A percentile compares a stretch with the other conserved stretches of the same genome.
These are phyloP conservation scores for Battus philenor DNA, from an alignment of 1,140 invertebrate genomes.

Conservation along the genomic window DNA sequence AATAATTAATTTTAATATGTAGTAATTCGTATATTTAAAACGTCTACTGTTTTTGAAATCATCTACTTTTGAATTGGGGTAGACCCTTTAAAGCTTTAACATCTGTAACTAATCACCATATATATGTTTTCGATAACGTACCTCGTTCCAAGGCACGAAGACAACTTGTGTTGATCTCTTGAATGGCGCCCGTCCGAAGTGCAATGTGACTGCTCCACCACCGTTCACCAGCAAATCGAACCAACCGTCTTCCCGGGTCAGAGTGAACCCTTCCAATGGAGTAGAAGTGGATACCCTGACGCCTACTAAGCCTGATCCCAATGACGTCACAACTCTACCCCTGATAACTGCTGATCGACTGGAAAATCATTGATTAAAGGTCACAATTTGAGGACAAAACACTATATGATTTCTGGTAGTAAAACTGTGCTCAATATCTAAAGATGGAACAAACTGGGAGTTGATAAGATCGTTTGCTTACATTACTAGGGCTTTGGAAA, in stretches of 20 bases:
- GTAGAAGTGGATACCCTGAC: conserved; percentile 95
- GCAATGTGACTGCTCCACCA: conserved; percentile 94
- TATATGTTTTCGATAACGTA: no score
- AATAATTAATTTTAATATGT: no score
- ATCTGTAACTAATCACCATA: no score
- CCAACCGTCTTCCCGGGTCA: conserved; percentile 94
- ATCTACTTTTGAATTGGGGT: no score
- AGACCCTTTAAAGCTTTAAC: no score
- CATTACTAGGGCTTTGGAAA: conserved; percentile 7
- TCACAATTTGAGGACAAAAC: not conserved
- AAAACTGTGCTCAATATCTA: conserved; percentile 1
- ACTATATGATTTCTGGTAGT: not conserved
- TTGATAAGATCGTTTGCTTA: no score
- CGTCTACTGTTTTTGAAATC: no score
- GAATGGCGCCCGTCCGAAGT: conserved; percentile 95
- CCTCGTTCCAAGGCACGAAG: conserved; percentile 97
- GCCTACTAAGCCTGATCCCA: conserved; percentile 94
- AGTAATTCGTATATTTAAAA: no score
- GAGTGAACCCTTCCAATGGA: conserved; percentile 93
- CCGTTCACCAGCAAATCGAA: conserved; percentile 98
- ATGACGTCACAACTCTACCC: conserved; percentile 92
- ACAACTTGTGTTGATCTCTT: conserved; percentile 92
- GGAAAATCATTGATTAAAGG: conserved; percentile 23
- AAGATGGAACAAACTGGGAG: not conserved
- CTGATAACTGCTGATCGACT: conserved; percentile 97